Evolutionary conservation across 2,113 vertebrate species (phyloP).

Genomic region (Mobula birostris): DNA sequence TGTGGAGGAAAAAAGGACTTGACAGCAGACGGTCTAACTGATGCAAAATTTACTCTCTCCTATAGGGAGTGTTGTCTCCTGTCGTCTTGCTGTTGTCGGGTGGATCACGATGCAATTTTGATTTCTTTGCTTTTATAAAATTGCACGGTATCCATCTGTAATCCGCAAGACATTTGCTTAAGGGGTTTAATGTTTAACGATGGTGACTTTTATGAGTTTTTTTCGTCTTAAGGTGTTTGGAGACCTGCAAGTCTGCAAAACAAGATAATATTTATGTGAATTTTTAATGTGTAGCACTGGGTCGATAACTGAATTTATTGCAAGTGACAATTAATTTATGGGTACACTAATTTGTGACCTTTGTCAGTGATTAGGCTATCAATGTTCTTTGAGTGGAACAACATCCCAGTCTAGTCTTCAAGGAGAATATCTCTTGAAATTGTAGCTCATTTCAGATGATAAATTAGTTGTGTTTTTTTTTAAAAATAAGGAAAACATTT

Average conservation of each 20-base stretch:
- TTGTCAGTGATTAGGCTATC: too few relatives aligned
- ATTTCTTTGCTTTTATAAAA: slow-evolving; percentile 65
- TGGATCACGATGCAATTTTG: slow-evolving; percentile 95
- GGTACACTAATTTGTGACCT: too few relatives aligned
- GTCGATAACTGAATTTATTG: too few relatives aligned
- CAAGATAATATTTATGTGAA: too few relatives aligned
- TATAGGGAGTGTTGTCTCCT: slow-evolving; percentile 52
- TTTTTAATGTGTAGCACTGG: too few relatives aligned
- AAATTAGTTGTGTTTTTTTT: too few relatives aligned
- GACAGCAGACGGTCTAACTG: slow-evolving; percentile 41
- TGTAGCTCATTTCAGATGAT: too few relatives aligned
- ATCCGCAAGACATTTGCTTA: slow-evolving; percentile 71
- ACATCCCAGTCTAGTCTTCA: too few relatives aligned
- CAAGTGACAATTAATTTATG: too few relatives aligned
- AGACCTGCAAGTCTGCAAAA: neutral
- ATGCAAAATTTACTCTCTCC: neutral
- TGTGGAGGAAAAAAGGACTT: slow-evolving; percentile 65
- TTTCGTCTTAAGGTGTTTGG: neutral
- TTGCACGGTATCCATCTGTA: slow-evolving; percentile 98
- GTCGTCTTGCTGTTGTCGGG: slow-evolving; percentile 85
- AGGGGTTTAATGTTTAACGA: neutral
- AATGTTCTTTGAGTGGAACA: too few relatives aligned
- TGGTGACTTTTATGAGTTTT: neutral
- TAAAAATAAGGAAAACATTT: too few relatives aligned
- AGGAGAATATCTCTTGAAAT: too few relatives aligned